Base-by-base conservation (phyloP, 2,797 vertebrate genomes). In the Limosa lapponica region DNA sequence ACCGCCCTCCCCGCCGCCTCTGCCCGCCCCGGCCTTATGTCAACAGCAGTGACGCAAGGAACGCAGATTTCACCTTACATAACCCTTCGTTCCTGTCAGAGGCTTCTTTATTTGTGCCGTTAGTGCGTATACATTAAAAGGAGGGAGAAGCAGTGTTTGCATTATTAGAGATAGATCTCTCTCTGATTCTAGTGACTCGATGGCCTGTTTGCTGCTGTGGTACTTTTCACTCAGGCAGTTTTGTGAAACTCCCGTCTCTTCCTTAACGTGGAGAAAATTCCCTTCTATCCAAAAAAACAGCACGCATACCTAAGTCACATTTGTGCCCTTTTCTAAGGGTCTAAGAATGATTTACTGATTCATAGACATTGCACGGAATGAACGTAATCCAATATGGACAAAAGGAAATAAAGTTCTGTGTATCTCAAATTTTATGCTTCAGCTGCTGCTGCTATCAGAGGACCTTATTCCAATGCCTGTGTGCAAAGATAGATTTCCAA, bases 41-140 rank as follows among this genome's bases (percentile, higher is more conserved):
- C 96, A 96, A 90, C 70, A 70, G 75, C 54, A 14, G 51, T 91
- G 91, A 96, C 34, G 89, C 90, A 96, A 96, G 93, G 71, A 92
- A 90, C 44, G 87, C 64, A 69, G 88, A 84, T 92, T 87, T 96
- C 81, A 82, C 73, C 84, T 97, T 94, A 84, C 36, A 10, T 96
- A 96, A 96, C 30, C 4, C 19, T 52, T 32, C 13, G 3, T 27
- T 80, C 39, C 93, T 74, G 4, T 5, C 51, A 9, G 34, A 61
- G 52, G 7, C 72, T 52, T 36, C 73, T 59, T 58, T 27, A 8
- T 17, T 9, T 5, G 30, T 83, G 67, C 89, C 79, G 16, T 16
- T 27, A 22, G 61, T 10, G 55, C 3, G 18, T 20, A 2, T 43
- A 19, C 74, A 8, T 54, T 17, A 49, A 39, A 55, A 22, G 22